phyloP scores from a whole-genome alignment of 1,140 invertebrate genomes.

The Trichoplusia ni region DNA sequence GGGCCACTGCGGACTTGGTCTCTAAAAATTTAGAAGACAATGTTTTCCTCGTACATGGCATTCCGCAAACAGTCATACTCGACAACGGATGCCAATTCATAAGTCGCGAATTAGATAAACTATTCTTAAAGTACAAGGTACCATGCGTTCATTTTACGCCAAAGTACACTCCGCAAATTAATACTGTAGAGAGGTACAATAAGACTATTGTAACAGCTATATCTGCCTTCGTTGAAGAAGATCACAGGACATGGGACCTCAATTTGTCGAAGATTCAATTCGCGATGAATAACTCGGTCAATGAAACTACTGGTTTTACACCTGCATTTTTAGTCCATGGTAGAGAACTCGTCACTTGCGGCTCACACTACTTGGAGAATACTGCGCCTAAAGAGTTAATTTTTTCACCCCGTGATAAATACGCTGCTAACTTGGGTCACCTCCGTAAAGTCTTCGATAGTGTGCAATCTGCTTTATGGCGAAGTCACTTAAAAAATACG shows the following conservation, averaged over 20 bases:
- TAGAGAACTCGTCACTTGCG: slow-evolving; percentile 32
- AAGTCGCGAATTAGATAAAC: not conserved
- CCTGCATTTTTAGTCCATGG: slow-evolving; percentile 37
- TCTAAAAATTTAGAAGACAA: slow-evolving; percentile 30
- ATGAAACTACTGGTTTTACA: slow-evolving; percentile 37
- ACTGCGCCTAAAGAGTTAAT: slow-evolving; percentile 2
- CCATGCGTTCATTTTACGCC: slow-evolving; percentile 27
- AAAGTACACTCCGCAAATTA: slow-evolving; percentile 25
- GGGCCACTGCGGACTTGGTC: slow-evolving; percentile 23
- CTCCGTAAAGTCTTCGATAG: slow-evolving; percentile 29
- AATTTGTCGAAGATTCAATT: slow-evolving; percentile 35
- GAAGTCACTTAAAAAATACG: slow-evolving; percentile 22
- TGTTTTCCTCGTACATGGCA: slow-evolving; percentile 36
- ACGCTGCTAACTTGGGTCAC: slow-evolving; percentile 32
- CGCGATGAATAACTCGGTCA: slow-evolving; percentile 32
- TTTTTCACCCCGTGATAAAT: slow-evolving; percentile 27
- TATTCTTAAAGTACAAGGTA: slow-evolving; percentile 37
- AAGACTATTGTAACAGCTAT: slow-evolving; percentile 26
- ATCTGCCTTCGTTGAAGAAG: slow-evolving; percentile 29
- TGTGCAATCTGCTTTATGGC: slow-evolving; percentile 22
- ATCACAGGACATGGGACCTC: slow-evolving; percentile 31
- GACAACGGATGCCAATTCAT: slow-evolving; percentile 36
- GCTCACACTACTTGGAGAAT: slow-evolving; percentile 27
- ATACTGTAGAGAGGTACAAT: slow-evolving; percentile 26
- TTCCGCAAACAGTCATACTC: slow-evolving; percentile 31